phyloP scores from a whole-genome alignment of 2,797 vertebrate genomes.

The Phalloptychus januarius region DNA sequence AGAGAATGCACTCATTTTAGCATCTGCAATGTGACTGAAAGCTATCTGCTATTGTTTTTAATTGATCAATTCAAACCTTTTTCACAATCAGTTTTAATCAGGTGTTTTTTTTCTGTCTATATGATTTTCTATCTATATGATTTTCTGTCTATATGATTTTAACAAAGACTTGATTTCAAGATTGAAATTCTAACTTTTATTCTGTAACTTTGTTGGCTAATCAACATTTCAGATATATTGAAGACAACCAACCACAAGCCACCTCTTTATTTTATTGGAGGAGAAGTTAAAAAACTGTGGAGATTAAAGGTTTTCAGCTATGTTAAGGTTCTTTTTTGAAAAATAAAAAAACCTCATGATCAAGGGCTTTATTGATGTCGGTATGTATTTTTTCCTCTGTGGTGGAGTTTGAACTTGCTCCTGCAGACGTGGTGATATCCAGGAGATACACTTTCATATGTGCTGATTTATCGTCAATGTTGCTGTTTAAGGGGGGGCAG shows the following conservation, averaged over 20 bases:
- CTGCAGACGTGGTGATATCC: background rate
- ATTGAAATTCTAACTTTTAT: background rate
- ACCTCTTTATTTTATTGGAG: background rate
- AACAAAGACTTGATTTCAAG: background rate
- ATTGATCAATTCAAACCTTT: background rate
- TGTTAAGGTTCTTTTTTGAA: background rate
- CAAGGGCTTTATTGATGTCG: constrained; percentile 1
- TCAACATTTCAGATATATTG: background rate
- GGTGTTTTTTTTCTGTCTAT: background rate
- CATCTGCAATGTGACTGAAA: background rate
- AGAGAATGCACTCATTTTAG: background rate
- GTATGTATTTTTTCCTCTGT: background rate
- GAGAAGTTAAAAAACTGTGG: background rate
- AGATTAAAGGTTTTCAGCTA: constrained; percentile 4
- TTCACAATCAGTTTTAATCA: background rate
- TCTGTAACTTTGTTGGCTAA: background rate
- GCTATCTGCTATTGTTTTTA: background rate
- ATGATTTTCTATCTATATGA: too few relatives aligned
- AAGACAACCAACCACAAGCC: background rate
- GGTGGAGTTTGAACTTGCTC: background rate
- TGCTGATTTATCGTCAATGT: background rate
- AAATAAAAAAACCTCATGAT: background rate
- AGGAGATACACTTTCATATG: background rate
- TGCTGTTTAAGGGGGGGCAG: background rate
- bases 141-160: background rate